Evolutionary conservation across 2,113 vertebrate species (phyloP), one percentile per base, ranked within the genome.

Genomic region (Anguilla rostrata): DNA sequence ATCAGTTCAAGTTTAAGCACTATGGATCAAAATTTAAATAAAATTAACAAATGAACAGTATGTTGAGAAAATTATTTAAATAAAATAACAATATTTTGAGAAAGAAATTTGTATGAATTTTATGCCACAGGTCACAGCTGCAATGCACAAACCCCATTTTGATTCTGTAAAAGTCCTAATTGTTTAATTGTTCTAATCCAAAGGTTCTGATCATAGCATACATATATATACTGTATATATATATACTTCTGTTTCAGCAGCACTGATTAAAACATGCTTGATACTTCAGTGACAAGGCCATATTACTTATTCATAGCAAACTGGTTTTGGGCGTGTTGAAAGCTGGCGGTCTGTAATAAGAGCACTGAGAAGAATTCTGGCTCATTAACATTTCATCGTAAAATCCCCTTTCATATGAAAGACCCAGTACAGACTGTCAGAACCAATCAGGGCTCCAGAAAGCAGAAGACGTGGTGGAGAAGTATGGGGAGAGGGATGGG

Each of bases 271-370:
- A 97, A 96, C 97, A 97, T 94, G 95, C 94, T 94, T 94, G 95
- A 96, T 95, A 96, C 95, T 96, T 95, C 95, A 95, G 94, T 97
- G 95, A 96, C 96, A 96, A 95, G 95, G 92, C 94, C 93, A 94
- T 95, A 97, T 97, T 95, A 97, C 96, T 97, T 96, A 97, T 97
- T 97, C 96, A 98, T 94, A 93, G 96, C 96, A 97, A 97, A 98
- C 97, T 95, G 94, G 95, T 96, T 96, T 97, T 97, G 95, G 94
- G 95, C 94, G 95, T 96, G 95, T 94, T 96, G 94, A 97, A 97
- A 96, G 97, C 95, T 97, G 96, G 95, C 93, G 94, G 96, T 95
- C 96, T 96, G 92, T 96, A 97, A 96, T 96, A 96, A 97, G 96
- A 97, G 95, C 96, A 95, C 94, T 93, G 95, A 95, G 94, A 96